phyloP scores from a whole-genome alignment of 2,797 vertebrate genomes.

The Lerista edwardsae region DNA sequence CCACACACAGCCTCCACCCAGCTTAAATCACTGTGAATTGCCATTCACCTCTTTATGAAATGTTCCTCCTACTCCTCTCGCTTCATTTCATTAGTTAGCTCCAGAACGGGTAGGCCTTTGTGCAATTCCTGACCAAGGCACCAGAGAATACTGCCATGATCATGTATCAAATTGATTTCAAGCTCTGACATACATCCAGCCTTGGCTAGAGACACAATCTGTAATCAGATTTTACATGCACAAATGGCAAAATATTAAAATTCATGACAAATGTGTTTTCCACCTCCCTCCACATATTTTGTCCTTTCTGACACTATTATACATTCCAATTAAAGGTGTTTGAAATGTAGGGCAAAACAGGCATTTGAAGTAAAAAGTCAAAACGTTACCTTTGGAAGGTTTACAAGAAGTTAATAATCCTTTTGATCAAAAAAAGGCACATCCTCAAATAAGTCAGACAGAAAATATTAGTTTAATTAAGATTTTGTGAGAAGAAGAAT shows the following conservation, averaged over 20 bases:
- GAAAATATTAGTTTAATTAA: constrained; percentile 73
- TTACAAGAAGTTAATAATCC: constrained; percentile 60
- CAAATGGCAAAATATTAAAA: constrained; percentile 60
- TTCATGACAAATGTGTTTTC: constrained; percentile 52
- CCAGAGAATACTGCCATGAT: constrained; percentile 39
- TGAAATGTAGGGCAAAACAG: constrained; percentile 48
- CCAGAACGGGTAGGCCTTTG: constrained; percentile 57
- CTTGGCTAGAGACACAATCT: constrained; percentile 41
- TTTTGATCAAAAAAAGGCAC: constrained; percentile 61
- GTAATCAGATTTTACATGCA: constrained; percentile 43
- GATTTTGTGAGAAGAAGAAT: constrained; percentile 64
- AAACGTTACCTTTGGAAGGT: constrained; percentile 59
- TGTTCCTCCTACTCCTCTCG: constrained; percentile 42
- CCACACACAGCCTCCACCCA: constrained; percentile 28
- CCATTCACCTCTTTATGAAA: constrained; percentile 63
- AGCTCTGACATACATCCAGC: constrained; percentile 58
- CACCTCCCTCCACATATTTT: constrained; percentile 36
- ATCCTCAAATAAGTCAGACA: constrained; percentile 57
- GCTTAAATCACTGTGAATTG: constrained; percentile 62
- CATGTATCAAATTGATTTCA: constrained; percentile 68
- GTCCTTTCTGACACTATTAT: constrained; percentile 32
- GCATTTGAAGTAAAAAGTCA: constrained; percentile 69
- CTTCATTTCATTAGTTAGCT: constrained; percentile 63
- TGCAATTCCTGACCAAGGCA: constrained; percentile 62
- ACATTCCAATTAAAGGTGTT: constrained; percentile 43